Percentiles rank a stretch among this genome's conserved stretches.
Conservation (phyloP, 2,113 vertebrate genomes). For the Fregetta grallaria region DNA sequence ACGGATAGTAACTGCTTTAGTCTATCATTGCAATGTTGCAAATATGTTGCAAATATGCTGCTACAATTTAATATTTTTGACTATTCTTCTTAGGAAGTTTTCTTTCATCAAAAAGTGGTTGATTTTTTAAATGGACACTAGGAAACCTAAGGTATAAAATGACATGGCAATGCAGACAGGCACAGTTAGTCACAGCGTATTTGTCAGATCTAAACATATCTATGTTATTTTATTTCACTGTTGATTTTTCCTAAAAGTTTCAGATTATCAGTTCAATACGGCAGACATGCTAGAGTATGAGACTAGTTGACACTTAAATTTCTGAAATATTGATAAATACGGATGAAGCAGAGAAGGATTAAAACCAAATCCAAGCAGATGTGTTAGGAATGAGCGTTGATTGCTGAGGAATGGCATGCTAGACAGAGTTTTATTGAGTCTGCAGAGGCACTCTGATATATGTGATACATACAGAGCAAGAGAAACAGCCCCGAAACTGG, state of each 20-base stretch:
- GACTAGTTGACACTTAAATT: neutral
- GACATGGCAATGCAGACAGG: neutral
- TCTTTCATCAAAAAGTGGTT: neutral
- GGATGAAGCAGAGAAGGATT: neutral
- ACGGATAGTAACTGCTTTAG: neutral
- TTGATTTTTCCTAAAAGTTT: neutral
- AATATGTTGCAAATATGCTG: neutral
- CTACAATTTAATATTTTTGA: neutral
- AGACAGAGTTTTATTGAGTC: neutral
- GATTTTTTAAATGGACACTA: neutral
- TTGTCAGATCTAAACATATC: neutral
- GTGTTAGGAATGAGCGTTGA: neutral
- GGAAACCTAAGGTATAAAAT: neutral
- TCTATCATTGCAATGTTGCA: neutral
- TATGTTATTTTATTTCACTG: neutral
- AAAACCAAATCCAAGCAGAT: neutral
- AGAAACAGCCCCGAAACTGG: neutral
- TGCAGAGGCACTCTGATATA: neutral
- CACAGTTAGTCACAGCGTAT: neutral
- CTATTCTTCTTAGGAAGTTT: neutral
- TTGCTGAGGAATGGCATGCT: neutral
- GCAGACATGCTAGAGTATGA: neutral
- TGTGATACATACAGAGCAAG: neutral
- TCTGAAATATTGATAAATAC: constrained; percentile 4
- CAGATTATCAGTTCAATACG: neutral